phyloP scores from a whole-genome alignment of 2,888 invertebrate genomes.

The Dryomyza anilis region DNA sequence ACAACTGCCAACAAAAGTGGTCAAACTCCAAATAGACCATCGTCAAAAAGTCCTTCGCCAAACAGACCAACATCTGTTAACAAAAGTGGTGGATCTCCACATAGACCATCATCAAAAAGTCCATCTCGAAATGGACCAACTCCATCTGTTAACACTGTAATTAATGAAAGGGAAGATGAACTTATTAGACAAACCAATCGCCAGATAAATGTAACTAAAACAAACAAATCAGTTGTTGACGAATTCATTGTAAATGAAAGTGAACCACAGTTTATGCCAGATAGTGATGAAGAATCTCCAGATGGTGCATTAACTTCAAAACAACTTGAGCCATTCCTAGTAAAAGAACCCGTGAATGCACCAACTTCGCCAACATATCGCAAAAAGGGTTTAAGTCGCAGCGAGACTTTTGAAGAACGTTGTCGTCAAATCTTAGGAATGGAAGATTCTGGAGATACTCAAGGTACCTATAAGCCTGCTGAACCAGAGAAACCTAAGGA shows the following conservation, averaged over 20 bases:
- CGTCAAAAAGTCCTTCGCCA: too few relatives aligned
- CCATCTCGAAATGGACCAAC: background rate
- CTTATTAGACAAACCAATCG: constrained; percentile 17
- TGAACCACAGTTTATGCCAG: background rate
- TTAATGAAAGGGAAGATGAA: constrained; percentile 1
- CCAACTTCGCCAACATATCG: constrained; percentile 57
- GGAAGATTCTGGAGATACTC: constrained; percentile 56
- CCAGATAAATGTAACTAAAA: constrained; percentile 1
- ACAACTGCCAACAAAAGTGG: background rate
- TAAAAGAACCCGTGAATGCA: constrained; percentile 18
- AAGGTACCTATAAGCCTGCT: constrained; percentile 42
- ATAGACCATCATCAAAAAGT: too few relatives aligned
- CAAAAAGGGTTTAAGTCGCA: constrained; percentile 67
- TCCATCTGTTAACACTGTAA: background rate
- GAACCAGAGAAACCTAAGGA: background rate
- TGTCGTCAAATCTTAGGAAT: constrained; percentile 74
- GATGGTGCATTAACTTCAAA: constrained; percentile 51
- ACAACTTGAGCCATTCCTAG: constrained; percentile 29
- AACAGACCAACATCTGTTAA: background rate
- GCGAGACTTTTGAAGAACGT: constrained; percentile 76
- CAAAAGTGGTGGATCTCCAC: too few relatives aligned
- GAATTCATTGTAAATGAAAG: constrained; percentile 36
- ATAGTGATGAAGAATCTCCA: constrained; percentile 38
- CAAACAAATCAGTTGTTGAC: constrained; percentile 20
- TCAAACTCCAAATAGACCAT: too few relatives aligned